A percentile compares a stretch with the other conserved stretches of the same genome.
Evolutionary conservation across 1,140 invertebrate species (phyloP).

Genomic region (Phthorimaea operculella): DNA sequence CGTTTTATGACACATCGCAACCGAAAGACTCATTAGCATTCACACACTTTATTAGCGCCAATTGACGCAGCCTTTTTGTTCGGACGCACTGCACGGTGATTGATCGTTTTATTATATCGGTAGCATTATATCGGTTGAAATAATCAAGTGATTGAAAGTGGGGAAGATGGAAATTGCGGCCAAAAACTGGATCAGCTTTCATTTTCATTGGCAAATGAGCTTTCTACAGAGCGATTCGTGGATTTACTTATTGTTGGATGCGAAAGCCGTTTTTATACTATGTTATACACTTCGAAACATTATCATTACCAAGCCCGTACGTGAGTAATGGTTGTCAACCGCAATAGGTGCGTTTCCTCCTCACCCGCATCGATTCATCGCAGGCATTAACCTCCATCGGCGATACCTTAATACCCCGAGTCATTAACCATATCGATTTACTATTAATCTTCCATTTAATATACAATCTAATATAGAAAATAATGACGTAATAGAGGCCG

Average conservation of each 20-base stretch:
- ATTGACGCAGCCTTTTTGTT: constrained; percentile 32
- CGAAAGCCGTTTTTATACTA: no score
- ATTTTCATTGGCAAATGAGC: no score
- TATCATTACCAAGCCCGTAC: not conserved
- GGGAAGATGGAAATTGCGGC: no score
- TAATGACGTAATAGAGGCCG: constrained; percentile 65
- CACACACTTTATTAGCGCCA: constrained; percentile 58
- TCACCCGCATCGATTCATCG: constrained; percentile 4
- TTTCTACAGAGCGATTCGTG: no score
- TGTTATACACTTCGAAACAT: no score
- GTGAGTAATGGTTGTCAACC: not conserved
- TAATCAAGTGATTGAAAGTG: not conserved
- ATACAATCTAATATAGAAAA: constrained; percentile 64
- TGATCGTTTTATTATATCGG: constrained; percentile 15
- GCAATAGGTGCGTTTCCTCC: not conserved
- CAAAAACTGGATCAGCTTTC: no score
- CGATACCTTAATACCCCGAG: constrained; percentile 24
- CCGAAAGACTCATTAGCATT: constrained; percentile 61
- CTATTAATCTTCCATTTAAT: constrained; percentile 63
- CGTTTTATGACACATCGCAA: constrained; percentile 63
- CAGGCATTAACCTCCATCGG: constrained; percentile 2
- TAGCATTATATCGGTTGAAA: no score
- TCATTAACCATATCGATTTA: constrained; percentile 49
- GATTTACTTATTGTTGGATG: no score
- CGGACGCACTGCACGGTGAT: constrained; percentile 8